Conservation (phyloP, 1,140 invertebrate genomes). For the Calycopis cecrops region DNA sequence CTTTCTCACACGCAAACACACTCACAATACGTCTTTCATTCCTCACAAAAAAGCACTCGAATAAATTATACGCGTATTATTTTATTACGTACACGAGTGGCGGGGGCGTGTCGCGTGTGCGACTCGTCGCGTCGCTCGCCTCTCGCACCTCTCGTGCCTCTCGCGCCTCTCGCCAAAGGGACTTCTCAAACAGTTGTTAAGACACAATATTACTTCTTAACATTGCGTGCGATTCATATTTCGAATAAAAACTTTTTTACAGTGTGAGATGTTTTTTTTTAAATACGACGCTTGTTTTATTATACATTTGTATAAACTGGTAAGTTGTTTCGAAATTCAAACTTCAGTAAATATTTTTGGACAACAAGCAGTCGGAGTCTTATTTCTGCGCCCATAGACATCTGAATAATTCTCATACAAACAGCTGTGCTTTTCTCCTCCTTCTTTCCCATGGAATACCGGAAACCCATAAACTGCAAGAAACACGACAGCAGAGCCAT, state of each 20-base stretch:
- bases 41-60: not conserved
- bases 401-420: too few species aligned
- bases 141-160: slow-evolving; percentile 24
- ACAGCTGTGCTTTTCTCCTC: too few species aligned
- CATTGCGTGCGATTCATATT: not conserved
- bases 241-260: not conserved
- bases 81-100: not conserved
- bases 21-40: slow-evolving; percentile 1
- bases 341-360: too few species aligned
- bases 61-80: slow-evolving; percentile 4
- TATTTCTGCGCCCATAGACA: too few species aligned
- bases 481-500: too few species aligned
- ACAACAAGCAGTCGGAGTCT: too few species aligned
- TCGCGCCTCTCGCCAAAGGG: slow-evolving; percentile 11
- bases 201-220: slow-evolving; percentile 16
- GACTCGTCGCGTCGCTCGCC: slow-evolving; percentile 18
- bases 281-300: not conserved
- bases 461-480: too few species aligned
- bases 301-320: too few species aligned
- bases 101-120: not conserved
- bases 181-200: slow-evolving; percentile 18
- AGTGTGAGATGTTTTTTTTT: not conserved
- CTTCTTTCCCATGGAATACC: too few species aligned
- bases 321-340: too few species aligned
- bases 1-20: not conserved